phyloP scores from a whole-genome alignment of 2,797 vertebrate genomes.

The Manis pentadactyla region DNA sequence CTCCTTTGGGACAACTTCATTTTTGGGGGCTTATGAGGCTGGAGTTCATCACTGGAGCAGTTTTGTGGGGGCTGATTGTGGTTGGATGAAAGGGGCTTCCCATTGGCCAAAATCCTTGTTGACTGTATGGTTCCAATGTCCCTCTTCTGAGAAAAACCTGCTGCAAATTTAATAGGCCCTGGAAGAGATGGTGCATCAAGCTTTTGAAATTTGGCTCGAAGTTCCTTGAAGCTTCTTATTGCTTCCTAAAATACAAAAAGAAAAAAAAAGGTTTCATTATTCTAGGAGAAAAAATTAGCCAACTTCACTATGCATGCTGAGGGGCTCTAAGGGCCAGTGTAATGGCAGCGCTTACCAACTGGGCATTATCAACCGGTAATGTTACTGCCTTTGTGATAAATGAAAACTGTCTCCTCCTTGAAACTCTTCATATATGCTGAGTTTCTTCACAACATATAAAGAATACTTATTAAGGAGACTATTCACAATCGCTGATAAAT shows the following conservation, averaged over 20 bases:
- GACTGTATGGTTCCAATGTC: not conserved
- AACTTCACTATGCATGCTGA: not conserved
- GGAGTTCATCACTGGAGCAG: not conserved
- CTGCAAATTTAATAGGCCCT: slow-evolving; percentile 11
- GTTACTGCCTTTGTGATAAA: not conserved
- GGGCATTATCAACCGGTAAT: no score
- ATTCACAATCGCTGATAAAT: not conserved
- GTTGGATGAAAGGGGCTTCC: not conserved
- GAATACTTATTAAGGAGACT: not conserved
- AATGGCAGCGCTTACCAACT: fast-evolving
- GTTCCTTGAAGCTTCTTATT: slow-evolving; percentile 90
- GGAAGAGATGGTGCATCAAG: not conserved
- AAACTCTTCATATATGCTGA: not conserved
- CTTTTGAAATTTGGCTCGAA: slow-evolving; percentile 94
- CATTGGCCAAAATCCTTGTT: not conserved
- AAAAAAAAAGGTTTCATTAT: slow-evolving; percentile 34
- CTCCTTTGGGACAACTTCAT: not conserved
- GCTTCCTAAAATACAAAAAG: slow-evolving; percentile 86
- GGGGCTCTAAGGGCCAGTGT: fast-evolving
- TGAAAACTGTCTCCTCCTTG: not conserved
- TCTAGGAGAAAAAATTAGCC: not conserved
- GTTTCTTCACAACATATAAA: not conserved
- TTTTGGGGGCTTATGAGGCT: not conserved
- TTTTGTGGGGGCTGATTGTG: not conserved
- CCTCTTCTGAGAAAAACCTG: slow-evolving; percentile 16